Evolutionary conservation across 2,888 invertebrate species (phyloP).

Genomic region (Apotomis turbidana): DNA sequence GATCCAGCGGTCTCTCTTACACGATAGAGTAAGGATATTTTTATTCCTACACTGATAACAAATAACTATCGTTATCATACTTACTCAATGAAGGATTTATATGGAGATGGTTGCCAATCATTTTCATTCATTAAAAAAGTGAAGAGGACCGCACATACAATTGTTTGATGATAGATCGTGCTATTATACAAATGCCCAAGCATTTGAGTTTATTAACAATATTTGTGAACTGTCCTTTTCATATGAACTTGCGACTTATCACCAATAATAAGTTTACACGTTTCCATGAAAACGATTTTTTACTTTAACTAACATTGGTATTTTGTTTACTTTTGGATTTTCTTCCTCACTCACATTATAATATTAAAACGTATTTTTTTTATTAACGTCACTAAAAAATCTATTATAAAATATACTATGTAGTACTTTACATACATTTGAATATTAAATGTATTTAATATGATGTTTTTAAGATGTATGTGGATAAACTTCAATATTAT

Average conservation of each 20-base stretch:
- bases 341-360: constrained; percentile 9
- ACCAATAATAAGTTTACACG: constrained; percentile 16
- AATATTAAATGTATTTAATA: too few species aligned
- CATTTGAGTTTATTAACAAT: constrained; percentile 53
- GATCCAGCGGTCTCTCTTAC: constrained; percentile 84
- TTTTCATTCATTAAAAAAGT: constrained; percentile 10
- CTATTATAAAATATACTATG: too few species aligned
- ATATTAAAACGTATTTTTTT: not conserved
- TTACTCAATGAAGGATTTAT: not conserved
- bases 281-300: constrained; percentile 29
- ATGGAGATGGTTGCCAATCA: not conserved
- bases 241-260: constrained; percentile 34
- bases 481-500: too few species aligned
- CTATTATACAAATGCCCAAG: constrained; percentile 60
- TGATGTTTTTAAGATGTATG: too few species aligned
- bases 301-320: constrained; percentile 32
- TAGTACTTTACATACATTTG: too few species aligned
- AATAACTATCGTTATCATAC: constrained; percentile 11
- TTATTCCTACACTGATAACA: constrained; percentile 41
- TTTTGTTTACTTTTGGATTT: constrained; percentile 7
- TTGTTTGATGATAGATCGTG: constrained; percentile 59
- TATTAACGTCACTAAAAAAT: not conserved
- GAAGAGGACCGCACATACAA: constrained; percentile 59
- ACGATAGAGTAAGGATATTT: constrained; percentile 78
- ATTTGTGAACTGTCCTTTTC: constrained; percentile 48